These are phyloP conservation scores for Emesis furor DNA, from an alignment of 2,888 invertebrate genomes.

Conservation along the genomic window DNA sequence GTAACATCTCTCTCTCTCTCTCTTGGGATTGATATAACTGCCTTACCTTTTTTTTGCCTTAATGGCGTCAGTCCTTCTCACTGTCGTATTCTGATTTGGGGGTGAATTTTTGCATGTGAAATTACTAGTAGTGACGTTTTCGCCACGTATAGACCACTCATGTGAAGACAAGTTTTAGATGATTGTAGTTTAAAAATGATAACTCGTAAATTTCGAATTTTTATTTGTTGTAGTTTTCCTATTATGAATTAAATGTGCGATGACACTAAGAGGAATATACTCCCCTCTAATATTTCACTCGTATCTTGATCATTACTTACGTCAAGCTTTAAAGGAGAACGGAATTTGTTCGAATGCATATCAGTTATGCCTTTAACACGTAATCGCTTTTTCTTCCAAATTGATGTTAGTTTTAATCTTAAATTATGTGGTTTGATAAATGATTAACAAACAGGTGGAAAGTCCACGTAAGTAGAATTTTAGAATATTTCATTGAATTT, in stretches of 20 bases:
- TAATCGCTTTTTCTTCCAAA: background rate
- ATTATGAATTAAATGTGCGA: background rate
- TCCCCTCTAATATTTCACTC: background rate
- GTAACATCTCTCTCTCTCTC: too few relatives aligned
- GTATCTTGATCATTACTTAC: background rate
- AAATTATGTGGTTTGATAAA: background rate
- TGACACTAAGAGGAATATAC: background rate
- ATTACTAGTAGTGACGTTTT: too few relatives aligned
- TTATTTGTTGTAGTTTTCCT: background rate
- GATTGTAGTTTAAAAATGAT: too few relatives aligned
- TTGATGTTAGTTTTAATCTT: background rate
- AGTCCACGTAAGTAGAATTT: too few relatives aligned
- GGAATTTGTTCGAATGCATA: constrained; percentile 14
- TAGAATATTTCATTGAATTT: too few relatives aligned
- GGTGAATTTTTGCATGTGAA: too few relatives aligned
- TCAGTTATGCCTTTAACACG: constrained; percentile 29
- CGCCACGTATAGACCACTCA: too few relatives aligned
- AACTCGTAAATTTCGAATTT: background rate
- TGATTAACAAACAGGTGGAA: background rate
- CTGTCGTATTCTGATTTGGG: too few relatives aligned
- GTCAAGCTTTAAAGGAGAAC: background rate
- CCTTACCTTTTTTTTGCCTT: too few relatives aligned
- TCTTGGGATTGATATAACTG: too few relatives aligned
- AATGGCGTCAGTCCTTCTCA: too few relatives aligned
- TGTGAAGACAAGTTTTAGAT: too few relatives aligned